phyloP scores from a whole-genome alignment of 2,113 vertebrate species.

The Platichthys flesus region DNA sequence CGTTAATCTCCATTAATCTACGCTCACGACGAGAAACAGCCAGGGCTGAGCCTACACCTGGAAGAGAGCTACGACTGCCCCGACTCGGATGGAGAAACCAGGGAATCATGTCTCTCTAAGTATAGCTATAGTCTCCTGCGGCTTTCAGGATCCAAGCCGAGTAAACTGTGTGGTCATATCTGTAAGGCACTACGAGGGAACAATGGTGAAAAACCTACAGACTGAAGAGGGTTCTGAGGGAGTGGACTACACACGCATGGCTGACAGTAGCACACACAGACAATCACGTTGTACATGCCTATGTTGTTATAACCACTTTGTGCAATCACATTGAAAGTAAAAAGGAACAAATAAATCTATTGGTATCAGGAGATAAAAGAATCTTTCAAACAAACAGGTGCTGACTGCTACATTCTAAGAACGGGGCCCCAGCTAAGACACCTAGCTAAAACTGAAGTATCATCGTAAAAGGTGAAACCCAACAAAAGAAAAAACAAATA shows the following conservation, averaged over 20 bases:
- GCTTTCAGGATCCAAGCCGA: constrained; percentile 86
- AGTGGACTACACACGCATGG: constrained; percentile 86
- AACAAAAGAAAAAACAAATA: constrained; percentile 72
- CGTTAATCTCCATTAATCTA: constrained; percentile 49
- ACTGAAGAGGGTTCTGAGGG: constrained; percentile 83
- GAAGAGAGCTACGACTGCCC: constrained; percentile 76
- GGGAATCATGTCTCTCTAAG: constrained; percentile 64
- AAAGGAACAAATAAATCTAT: constrained; percentile 84
- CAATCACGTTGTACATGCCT: constrained; percentile 93
- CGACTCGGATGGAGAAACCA: constrained; percentile 67
- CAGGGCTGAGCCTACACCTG: constrained; percentile 77
- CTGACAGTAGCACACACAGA: constrained; percentile 86
- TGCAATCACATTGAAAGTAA: constrained; percentile 88
- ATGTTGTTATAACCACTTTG: constrained; percentile 90
- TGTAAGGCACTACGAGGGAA: constrained; percentile 99
- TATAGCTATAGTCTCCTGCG: constrained; percentile 79
- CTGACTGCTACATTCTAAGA: constrained; percentile 92
- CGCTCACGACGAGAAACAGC: constrained; percentile 58
- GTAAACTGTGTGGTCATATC: constrained; percentile 88
- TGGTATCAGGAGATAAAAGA: constrained; percentile 83
- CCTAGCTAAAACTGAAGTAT: constrained; percentile 79
- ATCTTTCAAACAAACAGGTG: constrained; percentile 66
- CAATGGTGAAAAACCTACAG: constrained; percentile 86
- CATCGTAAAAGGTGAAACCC: constrained; percentile 72
- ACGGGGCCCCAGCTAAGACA: constrained; percentile 81